Evolutionary conservation across 2,113 vertebrate species (phyloP).

Genomic region (Merops nubicus): DNA sequence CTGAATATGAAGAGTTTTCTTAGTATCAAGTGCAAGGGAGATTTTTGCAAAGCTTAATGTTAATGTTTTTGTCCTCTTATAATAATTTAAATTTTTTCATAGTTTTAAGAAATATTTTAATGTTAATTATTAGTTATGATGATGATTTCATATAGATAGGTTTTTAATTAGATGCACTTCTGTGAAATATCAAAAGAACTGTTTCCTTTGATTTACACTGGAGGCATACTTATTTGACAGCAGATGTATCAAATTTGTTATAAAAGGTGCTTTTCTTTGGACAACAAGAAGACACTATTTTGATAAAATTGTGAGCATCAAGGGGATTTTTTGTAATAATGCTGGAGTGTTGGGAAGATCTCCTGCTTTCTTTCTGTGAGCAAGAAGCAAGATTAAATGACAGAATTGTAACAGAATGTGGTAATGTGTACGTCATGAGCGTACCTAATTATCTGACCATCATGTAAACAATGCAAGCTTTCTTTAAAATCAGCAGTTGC

Average conservation of each 20-base stretch:
- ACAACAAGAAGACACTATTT: constrained; percentile 81
- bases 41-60: constrained; percentile 79
- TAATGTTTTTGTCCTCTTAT: constrained; percentile 77
- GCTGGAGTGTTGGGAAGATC: constrained; percentile 74
- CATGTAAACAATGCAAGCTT: constrained; percentile 75
- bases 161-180: constrained; percentile 83
- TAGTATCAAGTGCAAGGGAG: constrained; percentile 76
- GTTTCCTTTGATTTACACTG: constrained; percentile 84
- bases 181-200: constrained; percentile 83
- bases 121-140: constrained; percentile 81
- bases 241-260: constrained; percentile 79
- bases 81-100: constrained; percentile 81
- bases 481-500: constrained; percentile 67
- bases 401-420: constrained; percentile 69
- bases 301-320: constrained; percentile 77
- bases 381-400: constrained; percentile 69
- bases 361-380: constrained; percentile 70
- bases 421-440: constrained; percentile 70
- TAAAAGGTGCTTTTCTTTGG: constrained; percentile 80
- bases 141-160: constrained; percentile 78
- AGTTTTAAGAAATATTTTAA: constrained; percentile 76
- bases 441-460: constrained; percentile 71
- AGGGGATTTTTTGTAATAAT: constrained; percentile 76
- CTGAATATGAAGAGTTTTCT: constrained; percentile 68
- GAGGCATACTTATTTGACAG: constrained; percentile 81